Base-by-base conservation (phyloP, 1,140 invertebrate species). In the Adelges cooleyi region DNA sequence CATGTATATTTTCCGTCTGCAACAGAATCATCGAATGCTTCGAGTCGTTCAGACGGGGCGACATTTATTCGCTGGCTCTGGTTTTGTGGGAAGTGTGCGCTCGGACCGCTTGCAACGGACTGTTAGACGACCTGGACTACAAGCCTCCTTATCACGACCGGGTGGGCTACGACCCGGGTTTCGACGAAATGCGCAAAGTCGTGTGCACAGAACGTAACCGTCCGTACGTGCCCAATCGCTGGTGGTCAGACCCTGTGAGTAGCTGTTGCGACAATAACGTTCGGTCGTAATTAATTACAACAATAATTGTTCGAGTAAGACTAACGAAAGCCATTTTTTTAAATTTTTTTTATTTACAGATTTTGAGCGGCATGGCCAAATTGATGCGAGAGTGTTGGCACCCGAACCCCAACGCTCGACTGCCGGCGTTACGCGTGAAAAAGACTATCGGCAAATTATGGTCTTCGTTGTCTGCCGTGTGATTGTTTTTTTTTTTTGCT, bases 351-450 rank as follows among this genome's bases (percentile, higher is more conserved):
- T 44, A 11, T 27, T 2, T 23, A 33, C 49, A 69, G 68, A 49
- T 65, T 15, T 29, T 54, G 11, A 42, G 33, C 4, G 54, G 25
- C 65, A 59, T 68, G 15, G 53, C 66, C 6, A 86, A 86, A 72
- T 72, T 95, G 44, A 95, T 96, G 85, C 82, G 83, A 53, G 93
- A 98, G 77, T 96, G 93, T 73, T 98, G 94, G 94, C 89, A 93
- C 75, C 84, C 86, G 48, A 95, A 92, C 77, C 84, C 93, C 3
- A 87, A 86, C 51, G 92, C 92, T 6, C 81, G 94, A 50, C 77
- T 96, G 46, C 89, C 93, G 20, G 86, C 89, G 22, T 78, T 98
- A 49, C 79, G 94, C 70, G 85, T 97, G 38, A 95, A 95, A 77
- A 98, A 97, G 76, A 92, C 89, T 40, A 78, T 96, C 18, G 77